A percentile compares a stretch with the other conserved stretches of the same genome.
phyloP scores from a whole-genome alignment of 2,113 vertebrate genomes.

The Panthera uncia region DNA sequence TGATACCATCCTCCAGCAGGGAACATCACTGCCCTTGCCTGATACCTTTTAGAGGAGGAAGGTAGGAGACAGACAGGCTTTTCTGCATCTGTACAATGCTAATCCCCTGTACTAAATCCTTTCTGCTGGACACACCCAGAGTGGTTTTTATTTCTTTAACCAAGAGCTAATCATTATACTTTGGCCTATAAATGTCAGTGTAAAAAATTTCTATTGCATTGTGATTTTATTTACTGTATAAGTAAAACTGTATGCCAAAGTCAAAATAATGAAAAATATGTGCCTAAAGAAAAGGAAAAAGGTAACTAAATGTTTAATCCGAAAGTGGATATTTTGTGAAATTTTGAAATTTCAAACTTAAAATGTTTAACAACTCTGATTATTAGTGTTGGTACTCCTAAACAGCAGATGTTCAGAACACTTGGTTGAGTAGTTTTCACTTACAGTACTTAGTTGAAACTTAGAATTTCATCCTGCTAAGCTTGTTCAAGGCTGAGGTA shows the following conservation, averaged over 20 bases:
- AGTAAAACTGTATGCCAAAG: background rate
- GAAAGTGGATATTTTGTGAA: background rate
- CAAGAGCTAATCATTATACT: background rate
- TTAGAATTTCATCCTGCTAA: slow-evolving; percentile 44
- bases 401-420: background rate
- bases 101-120: background rate
- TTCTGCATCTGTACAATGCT: background rate
- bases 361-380: background rate
- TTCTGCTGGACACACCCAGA: background rate
- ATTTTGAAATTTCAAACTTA: background rate
- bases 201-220: background rate
- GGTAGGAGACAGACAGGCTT: background rate
- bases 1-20: background rate
- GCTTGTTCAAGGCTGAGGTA: background rate
- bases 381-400: background rate
- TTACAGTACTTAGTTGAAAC: background rate
- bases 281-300: background rate
- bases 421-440: background rate
- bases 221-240: background rate
- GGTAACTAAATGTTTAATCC: background rate
- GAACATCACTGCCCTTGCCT: background rate
- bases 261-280: background rate
- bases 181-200: background rate
- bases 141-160: background rate
- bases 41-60: background rate